phyloP scores from a whole-genome alignment of 2,888 invertebrate species.

The Acrobasis repandana region DNA sequence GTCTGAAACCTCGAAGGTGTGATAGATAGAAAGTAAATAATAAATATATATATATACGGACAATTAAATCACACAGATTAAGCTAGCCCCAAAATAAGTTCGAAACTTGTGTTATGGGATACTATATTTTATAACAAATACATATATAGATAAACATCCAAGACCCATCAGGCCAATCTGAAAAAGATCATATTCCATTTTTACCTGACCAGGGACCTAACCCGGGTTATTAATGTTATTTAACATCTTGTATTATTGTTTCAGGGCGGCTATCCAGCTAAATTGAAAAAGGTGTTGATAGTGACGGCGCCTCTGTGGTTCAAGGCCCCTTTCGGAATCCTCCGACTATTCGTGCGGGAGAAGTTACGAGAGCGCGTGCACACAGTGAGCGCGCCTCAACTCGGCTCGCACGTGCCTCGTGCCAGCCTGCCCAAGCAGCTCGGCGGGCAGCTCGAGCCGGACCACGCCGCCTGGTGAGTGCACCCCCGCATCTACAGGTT shows the following conservation, averaged over 20 bases:
- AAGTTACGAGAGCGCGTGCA: conserved; percentile 97
- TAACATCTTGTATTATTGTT: conserved; percentile 40
- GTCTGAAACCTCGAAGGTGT: too few relatives aligned
- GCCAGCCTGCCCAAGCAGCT: conserved; percentile 94
- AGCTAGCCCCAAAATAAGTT: too few relatives aligned
- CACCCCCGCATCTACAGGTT: too few relatives aligned
- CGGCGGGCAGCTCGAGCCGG: conserved; percentile 92
- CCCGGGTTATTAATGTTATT: not conserved
- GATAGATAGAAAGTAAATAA: too few relatives aligned
- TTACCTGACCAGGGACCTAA: too few relatives aligned
- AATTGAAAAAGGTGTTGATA: conserved; percentile 97
- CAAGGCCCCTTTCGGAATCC: conserved; percentile 97
- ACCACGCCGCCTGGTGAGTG: conserved; percentile 94
- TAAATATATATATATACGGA: too few relatives aligned
- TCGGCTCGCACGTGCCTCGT: conserved; percentile 94
- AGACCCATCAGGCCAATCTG: too few relatives aligned
- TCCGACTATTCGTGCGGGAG: conserved; percentile 96
- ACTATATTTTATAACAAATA: too few relatives aligned
- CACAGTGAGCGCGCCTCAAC: conserved; percentile 95
- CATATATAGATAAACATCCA: too few relatives aligned
- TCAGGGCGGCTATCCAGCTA: conserved; percentile 98
- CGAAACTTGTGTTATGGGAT: too few relatives aligned
- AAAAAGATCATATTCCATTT: too few relatives aligned
- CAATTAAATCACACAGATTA: too few relatives aligned
- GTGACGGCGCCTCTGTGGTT: conserved; percentile 99